phyloP scores from a whole-genome alignment of 2,888 invertebrate species.

The Gastracanthus pulcherrimus region DNA sequence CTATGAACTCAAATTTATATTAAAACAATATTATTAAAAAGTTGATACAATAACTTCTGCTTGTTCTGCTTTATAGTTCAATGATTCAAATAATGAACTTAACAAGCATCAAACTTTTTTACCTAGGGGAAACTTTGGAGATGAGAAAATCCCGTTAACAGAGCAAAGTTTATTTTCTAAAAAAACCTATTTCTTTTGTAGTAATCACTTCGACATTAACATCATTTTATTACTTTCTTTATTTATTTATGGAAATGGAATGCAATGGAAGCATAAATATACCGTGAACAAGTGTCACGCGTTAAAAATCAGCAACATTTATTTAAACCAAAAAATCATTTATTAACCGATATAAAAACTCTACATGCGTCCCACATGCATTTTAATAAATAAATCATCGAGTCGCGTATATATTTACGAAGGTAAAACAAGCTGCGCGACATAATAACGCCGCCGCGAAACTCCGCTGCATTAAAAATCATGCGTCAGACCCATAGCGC shows the following conservation, averaged over 20 bases:
- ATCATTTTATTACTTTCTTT: too few relatives aligned
- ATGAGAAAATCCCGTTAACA: neutral
- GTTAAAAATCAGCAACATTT: too few relatives aligned
- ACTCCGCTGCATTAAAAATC: conserved; percentile 28
- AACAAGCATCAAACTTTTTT: conserved; percentile 38
- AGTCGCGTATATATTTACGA: neutral
- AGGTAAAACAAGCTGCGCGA: neutral
- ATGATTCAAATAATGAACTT: conserved; percentile 28
- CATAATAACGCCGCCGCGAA: neutral
- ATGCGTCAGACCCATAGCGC: neutral
- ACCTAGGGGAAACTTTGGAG: neutral
- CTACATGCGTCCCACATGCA: too few relatives aligned
- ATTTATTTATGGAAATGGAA: too few relatives aligned
- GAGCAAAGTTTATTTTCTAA: neutral
- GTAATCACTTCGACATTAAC: too few relatives aligned
- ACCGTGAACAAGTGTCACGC: too few relatives aligned
- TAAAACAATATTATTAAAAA: conserved; percentile 21
- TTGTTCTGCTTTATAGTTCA: conserved; percentile 21
- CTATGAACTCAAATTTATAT: too few relatives aligned
- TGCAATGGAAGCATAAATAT: too few relatives aligned
- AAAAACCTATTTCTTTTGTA: neutral
- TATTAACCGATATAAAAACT: neutral
- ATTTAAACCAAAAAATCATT: neutral
- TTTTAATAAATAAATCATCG: conserved; percentile 16
- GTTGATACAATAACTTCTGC: conserved; percentile 21